These are phyloP conservation scores for Homarus americanus DNA, from an alignment of 1,140 invertebrate species.

Conservation along the genomic window DNA sequence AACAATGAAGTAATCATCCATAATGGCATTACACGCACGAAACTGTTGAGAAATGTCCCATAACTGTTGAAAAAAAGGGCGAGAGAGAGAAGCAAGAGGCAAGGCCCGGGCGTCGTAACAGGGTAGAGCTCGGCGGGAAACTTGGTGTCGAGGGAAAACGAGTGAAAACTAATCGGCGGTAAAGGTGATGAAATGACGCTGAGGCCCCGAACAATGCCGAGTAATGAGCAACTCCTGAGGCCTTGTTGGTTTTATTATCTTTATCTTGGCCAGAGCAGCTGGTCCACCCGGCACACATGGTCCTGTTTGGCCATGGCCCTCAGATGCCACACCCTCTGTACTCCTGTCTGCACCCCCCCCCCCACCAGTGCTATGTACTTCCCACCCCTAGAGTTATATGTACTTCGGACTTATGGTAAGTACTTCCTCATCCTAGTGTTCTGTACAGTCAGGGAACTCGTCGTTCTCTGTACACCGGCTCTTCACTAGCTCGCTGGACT, in stretches of 20 bases:
- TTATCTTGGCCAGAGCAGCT: too few species aligned
- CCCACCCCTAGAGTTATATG: too few species aligned
- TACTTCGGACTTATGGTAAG: too few species aligned
- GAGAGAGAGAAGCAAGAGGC: not conserved
- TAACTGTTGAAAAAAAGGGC: slow-evolving; percentile 6
- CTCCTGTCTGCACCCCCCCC: too few species aligned
- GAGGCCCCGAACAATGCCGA: slow-evolving; percentile 35
- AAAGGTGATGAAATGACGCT: slow-evolving; percentile 66
- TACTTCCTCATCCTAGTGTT: too few species aligned
- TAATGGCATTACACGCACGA: not conserved
- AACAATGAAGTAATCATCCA: not conserved
- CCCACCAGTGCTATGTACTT: too few species aligned
- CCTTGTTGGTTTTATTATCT: not conserved
- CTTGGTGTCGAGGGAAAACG: slow-evolving; percentile 45
- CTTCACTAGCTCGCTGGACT: too few species aligned
- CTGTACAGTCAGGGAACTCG: too few species aligned
- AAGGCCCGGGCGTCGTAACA: not conserved
- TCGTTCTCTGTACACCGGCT: too few species aligned
- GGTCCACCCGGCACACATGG: too few species aligned
- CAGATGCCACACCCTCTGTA: too few species aligned
- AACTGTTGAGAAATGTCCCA: slow-evolving; percentile 14
- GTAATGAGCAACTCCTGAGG: slow-evolving; percentile 40
- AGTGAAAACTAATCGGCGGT: slow-evolving; percentile 67
- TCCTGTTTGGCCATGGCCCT: too few species aligned
- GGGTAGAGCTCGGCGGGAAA: slow-evolving; percentile 20